A percentile compares a stretch with the other conserved stretches of the same genome.
Evolutionary conservation across 2,797 vertebrate genomes (phyloP).

Genomic region (Diplodus puntazzo): DNA sequence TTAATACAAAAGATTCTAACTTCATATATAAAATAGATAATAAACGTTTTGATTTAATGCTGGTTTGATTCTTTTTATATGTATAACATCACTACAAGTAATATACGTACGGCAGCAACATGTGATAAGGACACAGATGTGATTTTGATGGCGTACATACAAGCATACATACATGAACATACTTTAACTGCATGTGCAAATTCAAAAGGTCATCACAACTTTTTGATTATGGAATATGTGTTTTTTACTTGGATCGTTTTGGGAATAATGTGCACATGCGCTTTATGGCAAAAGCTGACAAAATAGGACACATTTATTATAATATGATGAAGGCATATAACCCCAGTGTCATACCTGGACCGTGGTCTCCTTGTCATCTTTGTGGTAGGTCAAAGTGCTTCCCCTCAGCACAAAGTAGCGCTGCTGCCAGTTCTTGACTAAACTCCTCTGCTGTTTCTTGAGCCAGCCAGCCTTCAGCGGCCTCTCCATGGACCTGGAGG

Average conservation of each 20-base stretch:
- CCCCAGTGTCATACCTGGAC: slow-evolving; percentile 86
- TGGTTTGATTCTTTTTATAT: background rate
- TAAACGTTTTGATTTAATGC: background rate
- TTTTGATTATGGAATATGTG: background rate
- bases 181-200: background rate
- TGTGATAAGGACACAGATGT: background rate
- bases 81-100: background rate
- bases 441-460: slow-evolving; percentile 94
- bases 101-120: background rate
- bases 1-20: background rate
- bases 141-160: background rate
- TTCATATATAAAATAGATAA: background rate
- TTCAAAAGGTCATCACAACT: background rate
- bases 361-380: slow-evolving; percentile 92
- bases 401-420: slow-evolving; percentile 93
- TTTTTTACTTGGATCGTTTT: background rate
- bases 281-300: background rate
- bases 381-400: slow-evolving; percentile 92
- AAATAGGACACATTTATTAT: background rate
- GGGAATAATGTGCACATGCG: background rate
- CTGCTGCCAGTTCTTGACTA: slow-evolving; percentile 97
- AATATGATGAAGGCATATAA: background rate
- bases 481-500: slow-evolving; percentile 85
- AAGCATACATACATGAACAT: too few species aligned
- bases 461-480: slow-evolving; percentile 95